phyloP scores from a whole-genome alignment of 2,888 invertebrate species.

The Azorinus chamasolen region DNA sequence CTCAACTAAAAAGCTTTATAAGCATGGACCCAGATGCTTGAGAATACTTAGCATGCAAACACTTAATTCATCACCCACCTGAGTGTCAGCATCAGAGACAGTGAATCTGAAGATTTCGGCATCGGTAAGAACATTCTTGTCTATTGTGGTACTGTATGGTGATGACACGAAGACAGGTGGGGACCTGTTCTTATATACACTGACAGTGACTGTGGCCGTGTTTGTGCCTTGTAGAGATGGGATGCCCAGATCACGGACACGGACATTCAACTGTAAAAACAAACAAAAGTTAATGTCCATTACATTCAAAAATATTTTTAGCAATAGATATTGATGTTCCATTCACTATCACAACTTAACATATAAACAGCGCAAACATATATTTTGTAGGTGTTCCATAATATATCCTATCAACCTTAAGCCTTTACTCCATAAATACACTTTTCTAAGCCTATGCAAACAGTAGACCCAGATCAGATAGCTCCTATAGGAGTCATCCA shows the following conservation, averaged over 20 bases:
- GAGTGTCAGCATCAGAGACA: constrained; percentile 68
- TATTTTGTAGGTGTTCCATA: too few species aligned
- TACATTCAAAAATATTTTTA: not conserved
- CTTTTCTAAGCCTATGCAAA: too few species aligned
- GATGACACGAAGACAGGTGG: constrained; percentile 69
- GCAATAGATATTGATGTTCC: too few species aligned
- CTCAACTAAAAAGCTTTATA: too few species aligned
- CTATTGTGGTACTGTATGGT: constrained; percentile 69
- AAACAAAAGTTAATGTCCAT: constrained; percentile 15
- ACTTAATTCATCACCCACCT: constrained; percentile 57
- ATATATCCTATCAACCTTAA: too few species aligned
- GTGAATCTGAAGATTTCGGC: constrained; percentile 65
- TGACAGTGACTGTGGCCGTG: constrained; percentile 74
- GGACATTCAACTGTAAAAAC: constrained; percentile 65
- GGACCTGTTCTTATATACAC: constrained; percentile 75
- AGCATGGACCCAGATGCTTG: too few species aligned
- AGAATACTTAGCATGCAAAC: too few species aligned
- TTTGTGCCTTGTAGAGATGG: constrained; percentile 71
- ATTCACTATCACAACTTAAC: too few species aligned
- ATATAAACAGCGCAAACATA: too few species aligned
- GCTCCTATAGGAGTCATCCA: too few species aligned
- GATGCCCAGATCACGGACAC: constrained; percentile 70
- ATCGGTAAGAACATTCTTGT: constrained; percentile 52
- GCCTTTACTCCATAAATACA: too few species aligned
- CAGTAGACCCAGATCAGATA: too few species aligned